Conservation (phyloP, 92 coral and sea anemone genomes). For the Anthopleura xanthogrammica region DNA sequence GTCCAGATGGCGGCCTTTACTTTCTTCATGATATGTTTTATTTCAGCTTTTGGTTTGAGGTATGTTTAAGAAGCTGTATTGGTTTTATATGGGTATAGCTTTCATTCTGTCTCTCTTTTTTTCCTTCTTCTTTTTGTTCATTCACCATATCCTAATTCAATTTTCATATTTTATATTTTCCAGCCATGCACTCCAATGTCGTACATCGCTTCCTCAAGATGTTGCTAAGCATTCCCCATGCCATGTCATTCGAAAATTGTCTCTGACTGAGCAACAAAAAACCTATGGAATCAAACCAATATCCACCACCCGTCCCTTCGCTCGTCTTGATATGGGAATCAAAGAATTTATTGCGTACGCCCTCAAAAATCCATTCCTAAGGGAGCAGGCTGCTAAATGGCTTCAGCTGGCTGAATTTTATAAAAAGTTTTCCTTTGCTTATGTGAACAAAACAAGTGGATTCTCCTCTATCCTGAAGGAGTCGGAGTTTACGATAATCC, state of each 20-base stretch:
- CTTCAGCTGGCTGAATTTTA: not conserved
- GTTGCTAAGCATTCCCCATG: not conserved
- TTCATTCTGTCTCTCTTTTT: too few species aligned
- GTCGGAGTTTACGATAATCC: not conserved
- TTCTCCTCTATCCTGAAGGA: not conserved
- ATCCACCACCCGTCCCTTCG: not conserved
- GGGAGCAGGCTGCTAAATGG: not conserved
- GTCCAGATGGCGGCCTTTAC: too few species aligned
- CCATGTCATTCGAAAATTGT: not conserved
- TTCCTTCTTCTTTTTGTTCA: too few species aligned
- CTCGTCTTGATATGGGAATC: not conserved
- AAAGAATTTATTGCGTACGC: not conserved
- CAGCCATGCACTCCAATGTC: not conserved
- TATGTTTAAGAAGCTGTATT: too few species aligned
- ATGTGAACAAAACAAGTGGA: not conserved
- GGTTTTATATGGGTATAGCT: too few species aligned
- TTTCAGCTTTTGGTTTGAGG: too few species aligned
- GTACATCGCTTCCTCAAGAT: not conserved
- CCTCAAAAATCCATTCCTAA: not conserved
- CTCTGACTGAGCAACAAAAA: not conserved
- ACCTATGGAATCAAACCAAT: not conserved
- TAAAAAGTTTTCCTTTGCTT: not conserved
- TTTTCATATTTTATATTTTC: too few species aligned
- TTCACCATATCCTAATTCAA: too few species aligned
- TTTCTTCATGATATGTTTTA: too few species aligned